phyloP scores from a whole-genome alignment of 2,888 invertebrate genomes.

The Apoda limacodes region DNA sequence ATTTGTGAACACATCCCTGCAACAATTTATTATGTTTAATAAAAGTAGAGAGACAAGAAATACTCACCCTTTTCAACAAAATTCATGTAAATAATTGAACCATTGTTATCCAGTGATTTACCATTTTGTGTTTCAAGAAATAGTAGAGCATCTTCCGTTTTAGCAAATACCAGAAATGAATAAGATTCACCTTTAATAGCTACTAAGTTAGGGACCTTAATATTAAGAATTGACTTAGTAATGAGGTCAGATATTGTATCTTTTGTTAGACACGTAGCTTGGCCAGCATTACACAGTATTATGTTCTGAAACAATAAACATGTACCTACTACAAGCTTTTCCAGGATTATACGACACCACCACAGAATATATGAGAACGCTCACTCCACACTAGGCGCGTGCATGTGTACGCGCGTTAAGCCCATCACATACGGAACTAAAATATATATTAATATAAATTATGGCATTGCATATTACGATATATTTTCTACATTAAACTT shows the following conservation, averaged over 20 bases:
- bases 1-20: too few species aligned
- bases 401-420: too few species aligned
- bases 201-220: conserved; percentile 70
- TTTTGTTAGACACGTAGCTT: conserved; percentile 82
- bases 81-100: conserved; percentile 74
- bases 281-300: conserved; percentile 87
- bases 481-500: too few species aligned
- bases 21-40: too few species aligned
- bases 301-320: conserved; percentile 72
- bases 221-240: conserved; percentile 58
- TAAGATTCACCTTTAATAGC: conserved; percentile 86
- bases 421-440: too few species aligned
- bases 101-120: conserved; percentile 63
- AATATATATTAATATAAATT: too few species aligned
- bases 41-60: conserved; percentile 16
- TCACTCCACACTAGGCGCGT: too few species aligned
- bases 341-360: too few species aligned
- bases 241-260: conserved; percentile 72
- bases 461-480: too few species aligned
- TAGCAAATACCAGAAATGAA: conserved; percentile 77
- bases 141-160: conserved; percentile 53
- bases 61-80: conserved; percentile 71
- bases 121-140: conserved; percentile 74
- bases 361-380: too few species aligned
- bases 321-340: too few species aligned